Evolutionary conservation across 2,888 invertebrate species (phyloP).

Genomic region (Ceramica pisi): DNA sequence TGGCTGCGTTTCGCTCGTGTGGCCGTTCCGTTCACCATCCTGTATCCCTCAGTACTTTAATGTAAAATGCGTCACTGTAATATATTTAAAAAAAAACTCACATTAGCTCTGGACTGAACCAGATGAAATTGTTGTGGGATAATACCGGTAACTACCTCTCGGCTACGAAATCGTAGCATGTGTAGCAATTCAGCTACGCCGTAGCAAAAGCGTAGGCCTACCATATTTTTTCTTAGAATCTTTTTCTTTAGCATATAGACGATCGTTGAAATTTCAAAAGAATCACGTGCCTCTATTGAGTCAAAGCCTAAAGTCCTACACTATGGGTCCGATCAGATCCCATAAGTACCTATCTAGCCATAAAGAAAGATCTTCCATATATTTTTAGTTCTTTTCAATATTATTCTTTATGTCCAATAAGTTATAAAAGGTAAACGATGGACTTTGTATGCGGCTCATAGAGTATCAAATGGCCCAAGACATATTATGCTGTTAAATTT

Average conservation of each 20-base stretch:
- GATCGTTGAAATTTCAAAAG: conserved; percentile 18
- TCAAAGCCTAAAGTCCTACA: conserved; percentile 18
- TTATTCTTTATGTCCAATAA: conserved; percentile 44
- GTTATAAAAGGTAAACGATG: conserved; percentile 56
- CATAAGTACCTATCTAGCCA: conserved; percentile 20
- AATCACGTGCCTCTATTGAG: conserved; percentile 7
- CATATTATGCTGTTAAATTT: conserved; percentile 51
- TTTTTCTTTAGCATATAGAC: conserved; percentile 24
- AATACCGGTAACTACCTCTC: neutral
- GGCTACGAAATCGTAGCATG: conserved; percentile 12
- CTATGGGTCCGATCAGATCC: conserved; percentile 1
- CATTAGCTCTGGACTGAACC: too few species aligned
- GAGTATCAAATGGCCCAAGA: conserved; percentile 47
- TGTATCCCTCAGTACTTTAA: too few species aligned
- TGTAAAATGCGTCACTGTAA: too few species aligned
- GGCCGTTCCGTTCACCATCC: too few species aligned
- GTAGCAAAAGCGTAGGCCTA: conserved; percentile 25
- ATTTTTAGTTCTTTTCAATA: conserved; percentile 45
- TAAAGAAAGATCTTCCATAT: conserved; percentile 29
- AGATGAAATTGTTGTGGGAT: neutral
- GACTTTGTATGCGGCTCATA: conserved; percentile 53
- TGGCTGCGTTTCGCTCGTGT: too few species aligned
- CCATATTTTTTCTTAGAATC: neutral
- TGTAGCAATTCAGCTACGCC: conserved; percentile 22
- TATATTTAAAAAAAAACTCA: too few species aligned